Percentiles rank a stretch among this genome's conserved stretches.
phyloP scores from a whole-genome alignment of 2,888 invertebrate genomes.

The Cephus runcator region DNA sequence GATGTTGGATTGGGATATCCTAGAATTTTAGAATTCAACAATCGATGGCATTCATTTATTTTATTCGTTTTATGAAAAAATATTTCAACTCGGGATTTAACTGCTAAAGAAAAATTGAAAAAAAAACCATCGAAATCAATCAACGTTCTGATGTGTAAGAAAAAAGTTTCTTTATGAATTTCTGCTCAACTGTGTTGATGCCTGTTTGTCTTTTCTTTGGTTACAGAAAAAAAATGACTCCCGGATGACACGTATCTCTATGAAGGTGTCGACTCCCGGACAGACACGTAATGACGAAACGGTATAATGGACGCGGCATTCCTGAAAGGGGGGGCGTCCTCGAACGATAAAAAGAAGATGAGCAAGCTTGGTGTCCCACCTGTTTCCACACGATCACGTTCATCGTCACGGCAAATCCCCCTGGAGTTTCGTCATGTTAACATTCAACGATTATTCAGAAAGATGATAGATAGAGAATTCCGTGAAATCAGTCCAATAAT shows the following conservation, averaged over 20 bases:
- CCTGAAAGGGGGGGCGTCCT: slow-evolving; percentile 2
- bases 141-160: not conserved
- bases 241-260: slow-evolving; percentile 2
- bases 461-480: not conserved
- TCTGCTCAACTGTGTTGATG: not conserved
- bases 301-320: slow-evolving; percentile 11
- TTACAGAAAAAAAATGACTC: not conserved
- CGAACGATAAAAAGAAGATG: not conserved
- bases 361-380: not conserved
- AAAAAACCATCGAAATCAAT: not conserved
- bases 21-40: not conserved
- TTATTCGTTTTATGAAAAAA: not conserved
- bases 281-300: slow-evolving; percentile 5
- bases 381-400: slow-evolving; percentile 4
- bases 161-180: not conserved
- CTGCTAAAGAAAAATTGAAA: not conserved
- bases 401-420: not conserved
- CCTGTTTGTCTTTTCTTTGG: not conserved
- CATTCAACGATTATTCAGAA: not conserved
- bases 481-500: not conserved
- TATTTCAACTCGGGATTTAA: not conserved
- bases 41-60: not conserved
- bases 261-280: slow-evolving; percentile 3
- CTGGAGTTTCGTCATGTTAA: not conserved
- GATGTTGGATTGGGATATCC: not conserved